phyloP scores from a whole-genome alignment of 2,113 vertebrate species.

The Urocitellus parryii region DNA sequence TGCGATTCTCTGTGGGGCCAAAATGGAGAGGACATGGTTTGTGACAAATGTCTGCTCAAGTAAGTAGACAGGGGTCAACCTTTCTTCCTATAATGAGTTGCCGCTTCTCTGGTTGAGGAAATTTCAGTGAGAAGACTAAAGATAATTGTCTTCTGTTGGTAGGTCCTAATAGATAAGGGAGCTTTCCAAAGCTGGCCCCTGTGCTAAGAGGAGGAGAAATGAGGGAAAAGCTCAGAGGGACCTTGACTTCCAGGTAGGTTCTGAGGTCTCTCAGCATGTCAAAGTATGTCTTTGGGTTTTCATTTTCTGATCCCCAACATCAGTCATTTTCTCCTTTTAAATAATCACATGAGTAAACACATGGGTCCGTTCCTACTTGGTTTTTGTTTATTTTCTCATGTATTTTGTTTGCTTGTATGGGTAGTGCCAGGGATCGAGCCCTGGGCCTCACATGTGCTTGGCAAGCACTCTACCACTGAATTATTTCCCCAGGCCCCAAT shows the following conservation, averaged over 20 bases:
- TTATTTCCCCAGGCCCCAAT: not conserved
- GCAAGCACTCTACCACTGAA: not conserved
- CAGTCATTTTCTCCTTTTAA: conserved; percentile 36
- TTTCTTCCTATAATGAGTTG: not conserved
- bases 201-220: not conserved
- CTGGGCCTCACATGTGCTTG: no score
- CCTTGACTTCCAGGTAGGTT: not conserved
- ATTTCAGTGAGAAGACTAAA: not conserved
- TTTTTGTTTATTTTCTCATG: not conserved
- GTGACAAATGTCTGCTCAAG: not conserved
- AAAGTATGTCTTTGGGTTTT: not conserved
- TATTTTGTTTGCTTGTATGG: not conserved
- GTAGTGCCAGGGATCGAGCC: not conserved
- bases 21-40: not conserved
- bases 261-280: not conserved
- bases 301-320: not conserved
- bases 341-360: conserved; percentile 4
- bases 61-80: not conserved
- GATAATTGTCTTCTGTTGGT: not conserved
- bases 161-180: not conserved
- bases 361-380: not conserved
- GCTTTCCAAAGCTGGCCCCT: not conserved
- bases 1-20: not conserved
- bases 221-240: no score
- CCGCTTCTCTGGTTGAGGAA: not conserved